Base-by-base conservation (phyloP, 2,797 vertebrate species). In the Enteromius fasciolatus region DNA sequence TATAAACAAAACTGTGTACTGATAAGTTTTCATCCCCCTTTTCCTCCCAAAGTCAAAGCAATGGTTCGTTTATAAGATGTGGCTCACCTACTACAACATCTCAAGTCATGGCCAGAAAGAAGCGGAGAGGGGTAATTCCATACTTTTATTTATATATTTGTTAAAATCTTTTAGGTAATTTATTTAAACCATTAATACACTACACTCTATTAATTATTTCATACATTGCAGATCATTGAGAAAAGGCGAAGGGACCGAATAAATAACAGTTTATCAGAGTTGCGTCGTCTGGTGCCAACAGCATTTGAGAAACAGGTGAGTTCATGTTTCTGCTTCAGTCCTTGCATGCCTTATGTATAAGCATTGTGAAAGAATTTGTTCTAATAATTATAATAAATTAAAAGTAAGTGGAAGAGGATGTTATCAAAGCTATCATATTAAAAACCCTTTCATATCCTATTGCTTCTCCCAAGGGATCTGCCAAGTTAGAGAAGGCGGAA, bases 401-500 rank as follows among this genome's bases (percentile, higher is more conserved):
- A 23, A 57, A 17, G n/a, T 70, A 20, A 63, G 9, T 54, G 9
- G 33, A 76, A 76, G 44, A 59, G 39, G 36, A 76, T 28, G 33
- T 20, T 41, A 23, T 31, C 15, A 63, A 52, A 80, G 41, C 52
- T 39, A 63, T 69, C 46, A 72, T 33, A 25, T 17, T 46, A 46
- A 70, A 77, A 78, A 46, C 46, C 15, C 41, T 17, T 31, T 3
- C 44, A 36, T 50, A 50, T 78, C 33, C 10, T 50, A 8, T 73
- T 77, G 81, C 17, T 73, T 78, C 66, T 83, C 52, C 64, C 64
- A 92, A 98, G 97, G 97, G 96, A 78, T 98, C 97, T 86, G 96
- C 96, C 85, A 98, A 99, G 92, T 95, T 99, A 90, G 97, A 99
- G 94, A 99, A 99, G 90, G 97, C 97, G 0, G 97, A 98, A 94